Conservation (phyloP, 1,140 invertebrate genomes). For the Oncopeltus fasciatus region DNA sequence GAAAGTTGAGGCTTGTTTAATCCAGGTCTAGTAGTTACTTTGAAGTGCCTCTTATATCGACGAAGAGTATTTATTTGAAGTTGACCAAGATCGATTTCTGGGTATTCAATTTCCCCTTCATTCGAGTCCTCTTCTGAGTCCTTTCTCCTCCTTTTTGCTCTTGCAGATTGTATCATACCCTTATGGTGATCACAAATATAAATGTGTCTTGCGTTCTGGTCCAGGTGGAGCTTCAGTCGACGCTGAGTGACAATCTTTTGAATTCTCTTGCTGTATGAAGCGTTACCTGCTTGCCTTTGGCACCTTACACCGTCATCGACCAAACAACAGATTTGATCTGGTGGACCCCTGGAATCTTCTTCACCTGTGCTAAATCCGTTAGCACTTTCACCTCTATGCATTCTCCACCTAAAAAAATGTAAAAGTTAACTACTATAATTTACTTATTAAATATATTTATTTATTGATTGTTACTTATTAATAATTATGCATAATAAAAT, state of each 20-base stretch:
- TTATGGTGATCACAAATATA: slow-evolving; percentile 97
- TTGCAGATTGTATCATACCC: slow-evolving; percentile 81
- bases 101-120: slow-evolving; percentile 64
- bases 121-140: slow-evolving; percentile 87
- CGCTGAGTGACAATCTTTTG: slow-evolving; percentile 90
- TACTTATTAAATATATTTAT: too few species aligned
- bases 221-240: slow-evolving; percentile 75
- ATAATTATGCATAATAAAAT: too few species aligned
- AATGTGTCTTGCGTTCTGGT: slow-evolving; percentile 69
- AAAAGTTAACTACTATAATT: too few species aligned
- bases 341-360: slow-evolving; percentile 65
- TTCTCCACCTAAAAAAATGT: slow-evolving; percentile 8
- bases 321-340: slow-evolving; percentile 85
- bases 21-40: slow-evolving; percentile 75
- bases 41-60: slow-evolving; percentile 85
- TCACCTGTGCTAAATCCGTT: slow-evolving; percentile 83
- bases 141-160: slow-evolving; percentile 70
- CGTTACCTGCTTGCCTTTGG: slow-evolving; percentile 76
- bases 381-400: slow-evolving; percentile 30
- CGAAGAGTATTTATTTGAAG: slow-evolving; percentile 84
- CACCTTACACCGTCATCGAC: slow-evolving; percentile 80
- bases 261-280: slow-evolving; percentile 90
- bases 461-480: too few species aligned
- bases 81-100: slow-evolving; percentile 84
- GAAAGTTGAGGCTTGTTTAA: slow-evolving; percentile 88